Evolutionary conservation across 1,140 invertebrate species (phyloP).

Genomic region (Onthophagus taurus): DNA sequence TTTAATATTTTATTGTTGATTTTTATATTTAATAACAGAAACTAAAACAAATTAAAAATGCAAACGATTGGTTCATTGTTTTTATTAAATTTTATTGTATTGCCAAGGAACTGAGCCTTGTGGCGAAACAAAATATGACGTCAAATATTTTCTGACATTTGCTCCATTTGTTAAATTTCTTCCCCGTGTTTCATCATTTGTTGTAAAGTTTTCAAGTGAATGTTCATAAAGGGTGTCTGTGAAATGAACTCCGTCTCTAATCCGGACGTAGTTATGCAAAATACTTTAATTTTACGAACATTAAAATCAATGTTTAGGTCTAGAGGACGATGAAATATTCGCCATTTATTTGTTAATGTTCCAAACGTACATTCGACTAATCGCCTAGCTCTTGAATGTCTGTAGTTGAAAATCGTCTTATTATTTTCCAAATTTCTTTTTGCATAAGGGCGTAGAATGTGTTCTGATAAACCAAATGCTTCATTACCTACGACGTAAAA

Average conservation of each 20-base stretch:
- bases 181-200: too few relatives aligned
- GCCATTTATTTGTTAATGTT: conserved; percentile 2
- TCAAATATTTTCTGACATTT: not conserved
- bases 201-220: not conserved
- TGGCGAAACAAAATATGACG: not conserved
- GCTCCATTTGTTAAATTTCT: not conserved
- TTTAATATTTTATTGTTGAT: not conserved
- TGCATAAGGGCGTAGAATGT: conserved; percentile 1
- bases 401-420: conserved; percentile 1
- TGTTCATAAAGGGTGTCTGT: conserved; percentile 1
- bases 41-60: too few relatives aligned
- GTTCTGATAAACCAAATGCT: not conserved
- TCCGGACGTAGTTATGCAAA: too few relatives aligned
- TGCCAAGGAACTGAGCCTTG: conserved; percentile 2
- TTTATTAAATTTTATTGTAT: conserved; percentile 5
- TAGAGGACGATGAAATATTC: not conserved
- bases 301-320: not conserved
- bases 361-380: conserved; percentile 7
- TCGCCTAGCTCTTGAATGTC: not conserved
- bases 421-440: not conserved
- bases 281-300: not conserved
- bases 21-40: too few relatives aligned
- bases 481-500: not conserved
- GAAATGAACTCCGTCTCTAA: too few relatives aligned
- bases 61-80: too few relatives aligned